A percentile compares a stretch with the other conserved stretches of the same genome.
Evolutionary conservation across 2,888 invertebrate genomes (phyloP).

Genomic region (Thelaira solivaga): DNA sequence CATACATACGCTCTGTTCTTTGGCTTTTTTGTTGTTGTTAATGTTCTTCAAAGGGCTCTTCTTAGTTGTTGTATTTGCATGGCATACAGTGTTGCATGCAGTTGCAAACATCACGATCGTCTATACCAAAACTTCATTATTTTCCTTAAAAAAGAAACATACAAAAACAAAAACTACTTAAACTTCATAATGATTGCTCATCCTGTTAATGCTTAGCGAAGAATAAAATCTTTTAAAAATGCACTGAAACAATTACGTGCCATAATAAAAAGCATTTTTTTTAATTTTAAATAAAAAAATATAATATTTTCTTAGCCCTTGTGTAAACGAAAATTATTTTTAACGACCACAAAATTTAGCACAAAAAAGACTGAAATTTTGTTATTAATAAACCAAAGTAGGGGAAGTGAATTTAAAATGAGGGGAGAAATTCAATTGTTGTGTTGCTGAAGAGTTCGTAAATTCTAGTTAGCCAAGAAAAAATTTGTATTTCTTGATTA

Average conservation of each 20-base stretch:
- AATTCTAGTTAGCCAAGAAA: too few relatives aligned
- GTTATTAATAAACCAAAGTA: too few relatives aligned
- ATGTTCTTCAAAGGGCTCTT: slow-evolving; percentile 55
- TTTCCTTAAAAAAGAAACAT: not conserved
- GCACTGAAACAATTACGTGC: slow-evolving; percentile 13
- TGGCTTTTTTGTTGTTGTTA: slow-evolving; percentile 54
- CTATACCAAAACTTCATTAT: slow-evolving; percentile 51
- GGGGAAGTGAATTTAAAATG: too few relatives aligned
- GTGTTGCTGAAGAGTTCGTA: too few relatives aligned
- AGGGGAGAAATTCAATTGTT: too few relatives aligned
- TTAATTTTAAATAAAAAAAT: too few relatives aligned
- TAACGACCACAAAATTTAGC: too few relatives aligned
- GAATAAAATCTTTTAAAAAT: slow-evolving; percentile 24
- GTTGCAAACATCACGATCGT: slow-evolving; percentile 58
- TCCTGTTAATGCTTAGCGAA: slow-evolving; percentile 52
- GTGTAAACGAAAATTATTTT: too few relatives aligned
- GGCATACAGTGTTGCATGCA: slow-evolving; percentile 54
- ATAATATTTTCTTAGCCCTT: too few relatives aligned
- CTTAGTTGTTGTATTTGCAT: slow-evolving; percentile 34
- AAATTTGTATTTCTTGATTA: too few relatives aligned
- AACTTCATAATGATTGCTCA: slow-evolving; percentile 46
- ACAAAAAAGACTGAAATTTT: too few relatives aligned
- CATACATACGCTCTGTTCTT: slow-evolving; percentile 5
- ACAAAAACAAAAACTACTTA: not conserved
- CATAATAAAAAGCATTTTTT: too few relatives aligned